Percentiles rank a stretch among this genome's conserved stretches.
Evolutionary conservation across 2,113 vertebrate genomes (phyloP).

Genomic region (Suncus etruscus): DNA sequence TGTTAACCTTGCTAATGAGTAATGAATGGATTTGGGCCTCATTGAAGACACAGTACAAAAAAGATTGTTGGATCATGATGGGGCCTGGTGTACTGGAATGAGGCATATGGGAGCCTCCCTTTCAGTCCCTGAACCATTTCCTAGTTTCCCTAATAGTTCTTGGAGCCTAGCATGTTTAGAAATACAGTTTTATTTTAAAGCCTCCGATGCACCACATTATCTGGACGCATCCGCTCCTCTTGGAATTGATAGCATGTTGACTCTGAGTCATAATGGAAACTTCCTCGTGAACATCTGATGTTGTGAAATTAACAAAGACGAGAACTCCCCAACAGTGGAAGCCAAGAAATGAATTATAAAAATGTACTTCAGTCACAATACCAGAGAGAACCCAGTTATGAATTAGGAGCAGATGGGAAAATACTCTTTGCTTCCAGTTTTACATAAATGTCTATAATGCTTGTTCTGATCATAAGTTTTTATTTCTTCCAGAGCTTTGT

Average conservation of each 20-base stretch:
- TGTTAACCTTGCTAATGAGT: conserved; percentile 72
- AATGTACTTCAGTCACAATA: conserved; percentile 83
- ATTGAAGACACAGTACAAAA: neutral
- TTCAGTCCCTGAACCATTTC: neutral
- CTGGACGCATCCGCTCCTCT: conserved; percentile 31
- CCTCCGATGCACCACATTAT: neutral
- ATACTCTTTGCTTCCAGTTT: conserved; percentile 85
- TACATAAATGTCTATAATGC: conserved; percentile 83
- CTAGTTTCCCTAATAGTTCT: neutral
- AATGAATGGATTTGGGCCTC: conserved; percentile 75
- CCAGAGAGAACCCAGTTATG: conserved; percentile 86
- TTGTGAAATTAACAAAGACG: conserved; percentile 79
- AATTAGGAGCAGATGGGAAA: conserved; percentile 88
- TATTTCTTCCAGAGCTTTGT: conserved; percentile 85
- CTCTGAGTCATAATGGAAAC: conserved; percentile 67
- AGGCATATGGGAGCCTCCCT: neutral
- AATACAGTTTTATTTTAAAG: conserved; percentile 53
- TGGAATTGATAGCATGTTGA: conserved; percentile 64
- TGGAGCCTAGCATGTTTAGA: conserved; percentile 5
- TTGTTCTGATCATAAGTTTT: conserved; percentile 85
- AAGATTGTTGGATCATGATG: neutral
- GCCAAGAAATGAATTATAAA: conserved; percentile 81
- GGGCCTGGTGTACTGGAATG: conserved; percentile 20
- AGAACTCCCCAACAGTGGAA: conserved; percentile 70
- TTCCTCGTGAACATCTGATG: conserved; percentile 58